phyloP scores from a whole-genome alignment of 2,888 invertebrate species.

The Synanthedon vespiformis region DNA sequence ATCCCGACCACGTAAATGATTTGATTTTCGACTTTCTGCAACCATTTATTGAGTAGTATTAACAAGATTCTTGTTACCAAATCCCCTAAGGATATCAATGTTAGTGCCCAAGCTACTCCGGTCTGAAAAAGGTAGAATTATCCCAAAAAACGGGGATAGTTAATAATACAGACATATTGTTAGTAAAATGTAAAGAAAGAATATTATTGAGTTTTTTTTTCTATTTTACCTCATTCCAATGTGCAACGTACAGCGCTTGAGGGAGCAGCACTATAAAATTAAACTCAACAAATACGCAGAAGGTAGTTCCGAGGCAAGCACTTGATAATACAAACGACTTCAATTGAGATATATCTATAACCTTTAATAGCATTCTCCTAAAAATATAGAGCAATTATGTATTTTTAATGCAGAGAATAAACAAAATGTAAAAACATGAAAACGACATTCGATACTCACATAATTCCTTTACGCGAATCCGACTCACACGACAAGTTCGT shows the following conservation, averaged over 20 bases:
- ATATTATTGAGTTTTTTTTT: too few species aligned
- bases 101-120: conserved; percentile 73
- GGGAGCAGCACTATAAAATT: conserved; percentile 69
- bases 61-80: conserved; percentile 70
- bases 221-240: conserved; percentile 46
- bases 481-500: background rate
- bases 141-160: background rate
- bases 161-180: too few species aligned
- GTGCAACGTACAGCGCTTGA: conserved; percentile 60
- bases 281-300: conserved; percentile 63
- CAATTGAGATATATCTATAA: conserved; percentile 67
- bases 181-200: too few species aligned
- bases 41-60: conserved; percentile 64
- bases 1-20: conserved; percentile 72
- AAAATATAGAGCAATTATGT: conserved; percentile 2
- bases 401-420: too few species aligned
- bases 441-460: background rate
- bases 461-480: background rate
- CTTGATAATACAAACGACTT: conserved; percentile 68
- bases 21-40: conserved; percentile 66
- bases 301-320: conserved; percentile 69
- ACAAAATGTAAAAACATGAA: too few species aligned
- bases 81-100: conserved; percentile 74
- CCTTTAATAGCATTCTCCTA: conserved; percentile 21
- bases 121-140: conserved; percentile 33